phyloP scores from a whole-genome alignment of 2,797 vertebrate species.

The Limosa lapponica region DNA sequence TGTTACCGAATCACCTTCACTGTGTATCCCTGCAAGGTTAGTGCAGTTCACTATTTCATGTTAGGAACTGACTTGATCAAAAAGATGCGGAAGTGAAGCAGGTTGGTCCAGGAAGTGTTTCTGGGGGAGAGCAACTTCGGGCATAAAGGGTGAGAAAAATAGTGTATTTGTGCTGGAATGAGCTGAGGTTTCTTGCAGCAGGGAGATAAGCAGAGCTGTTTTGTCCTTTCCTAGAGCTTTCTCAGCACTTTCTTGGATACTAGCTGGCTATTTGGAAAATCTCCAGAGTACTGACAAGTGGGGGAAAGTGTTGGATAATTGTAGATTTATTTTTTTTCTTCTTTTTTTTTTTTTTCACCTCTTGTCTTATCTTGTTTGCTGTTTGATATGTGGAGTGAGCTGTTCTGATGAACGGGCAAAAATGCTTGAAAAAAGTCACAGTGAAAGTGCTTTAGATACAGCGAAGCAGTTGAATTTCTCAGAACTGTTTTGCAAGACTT shows the following conservation, averaged over 20 bases:
- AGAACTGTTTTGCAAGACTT: neutral
- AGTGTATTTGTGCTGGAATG: neutral
- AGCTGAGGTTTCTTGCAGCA: neutral
- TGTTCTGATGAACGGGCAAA: neutral
- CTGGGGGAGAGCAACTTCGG: neutral
- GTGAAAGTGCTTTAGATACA: neutral
- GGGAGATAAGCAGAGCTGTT: neutral
- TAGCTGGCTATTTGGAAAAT: neutral
- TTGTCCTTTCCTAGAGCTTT: neutral
- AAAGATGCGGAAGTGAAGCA: neutral
- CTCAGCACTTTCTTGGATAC: neutral
- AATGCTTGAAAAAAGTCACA: neutral
- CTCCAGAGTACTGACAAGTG: neutral
- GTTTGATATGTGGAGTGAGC: neutral
- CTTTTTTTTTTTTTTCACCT: neutral
- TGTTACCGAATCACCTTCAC: neutral
- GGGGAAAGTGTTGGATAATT: neutral
- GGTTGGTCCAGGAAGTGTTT: neutral
- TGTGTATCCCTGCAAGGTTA: neutral
- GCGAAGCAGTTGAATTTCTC: slow-evolving; percentile 13
- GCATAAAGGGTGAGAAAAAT: neutral
- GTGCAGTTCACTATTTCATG: neutral
- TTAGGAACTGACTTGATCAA: neutral
- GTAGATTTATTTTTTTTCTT: neutral
- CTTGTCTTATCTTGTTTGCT: neutral